A percentile compares a stretch with the other conserved stretches of the same genome.
phyloP scores from a whole-genome alignment of 2,888 invertebrate species.

The Macaria notata region DNA sequence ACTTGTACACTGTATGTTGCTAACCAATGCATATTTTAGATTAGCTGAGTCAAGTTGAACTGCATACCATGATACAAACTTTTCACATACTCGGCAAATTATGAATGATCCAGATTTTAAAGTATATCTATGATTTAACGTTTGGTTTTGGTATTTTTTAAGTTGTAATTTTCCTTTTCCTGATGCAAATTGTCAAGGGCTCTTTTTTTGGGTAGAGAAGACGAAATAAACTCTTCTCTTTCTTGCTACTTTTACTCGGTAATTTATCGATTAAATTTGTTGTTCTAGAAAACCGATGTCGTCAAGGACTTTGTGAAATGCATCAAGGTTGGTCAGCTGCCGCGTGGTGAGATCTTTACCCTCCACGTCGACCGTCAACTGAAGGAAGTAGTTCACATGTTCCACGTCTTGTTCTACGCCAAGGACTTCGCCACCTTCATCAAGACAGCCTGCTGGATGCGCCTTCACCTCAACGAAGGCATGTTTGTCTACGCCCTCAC shows the following conservation, averaged over 20 bases:
- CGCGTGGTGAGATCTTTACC: slow-evolving; percentile 78
- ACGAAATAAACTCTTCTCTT: no score
- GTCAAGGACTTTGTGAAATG: slow-evolving; percentile 82
- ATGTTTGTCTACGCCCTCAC: slow-evolving; percentile 82
- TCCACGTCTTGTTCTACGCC: slow-evolving; percentile 79
- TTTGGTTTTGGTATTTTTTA: no score
- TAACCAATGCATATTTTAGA: background rate
- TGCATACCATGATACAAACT: no score
- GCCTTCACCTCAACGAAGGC: slow-evolving; percentile 78
- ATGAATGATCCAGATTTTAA: no score
- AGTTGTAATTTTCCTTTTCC: no score
- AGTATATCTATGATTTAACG: no score
- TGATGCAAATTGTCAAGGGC: no score
- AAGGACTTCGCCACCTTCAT: slow-evolving; percentile 78
- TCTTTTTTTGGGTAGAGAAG: no score
- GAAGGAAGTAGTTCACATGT: slow-evolving; percentile 75
- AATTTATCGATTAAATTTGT: slow-evolving; percentile 24
- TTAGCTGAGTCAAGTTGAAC: no score
- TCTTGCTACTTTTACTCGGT: no score
- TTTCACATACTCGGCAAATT: no score
- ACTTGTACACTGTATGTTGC: slow-evolving; percentile 57
- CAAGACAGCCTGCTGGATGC: slow-evolving; percentile 77
- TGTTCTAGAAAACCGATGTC: slow-evolving; percentile 75
- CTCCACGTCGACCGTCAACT: slow-evolving; percentile 73
- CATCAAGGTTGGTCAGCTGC: slow-evolving; percentile 80